Evolutionary conservation across 1,140 invertebrate genomes (phyloP), one percentile per base, ranked within the genome.

Genomic region (Procambarus virginalis): DNA sequence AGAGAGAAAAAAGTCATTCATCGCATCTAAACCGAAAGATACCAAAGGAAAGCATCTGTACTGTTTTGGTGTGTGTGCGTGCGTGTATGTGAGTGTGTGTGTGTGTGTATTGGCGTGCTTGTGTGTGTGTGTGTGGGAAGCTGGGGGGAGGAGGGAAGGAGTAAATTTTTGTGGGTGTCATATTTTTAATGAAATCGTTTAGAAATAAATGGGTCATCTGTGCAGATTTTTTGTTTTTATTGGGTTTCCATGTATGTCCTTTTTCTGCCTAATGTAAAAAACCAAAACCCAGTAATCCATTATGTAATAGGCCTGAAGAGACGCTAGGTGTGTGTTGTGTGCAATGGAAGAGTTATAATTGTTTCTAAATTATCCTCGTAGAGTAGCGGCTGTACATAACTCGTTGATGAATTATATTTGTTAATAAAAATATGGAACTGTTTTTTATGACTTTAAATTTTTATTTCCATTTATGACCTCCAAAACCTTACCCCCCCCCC

Each of bases 361-460:
- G 55, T 89, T 89, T 89, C 64, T 89, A 89, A 89, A 81, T 84
- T 89, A 84, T 89, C 80, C 75, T 77, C 73, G 80, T 84, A 84
- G 87, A 78, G 14, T 14, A 17, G 81, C 81, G 81, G 78, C 46
- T 89, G 87, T 89, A 89, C 34, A 89, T 89, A 89, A 89, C 80
- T 73, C 70, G 87, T 89, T 89, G 81, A 89, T 84, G 84, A 78
- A 89, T 89, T 89, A 89, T 89, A 89, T 89, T 89, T 89, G 87
- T 89, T 89, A 89, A 89, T 89, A 89, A 89, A 89, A 89, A 70
- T 60, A 55, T n/a, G 78, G 87, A 89, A 84, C 80, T 89, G 87
- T 84, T 89, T 48, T 20, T 9, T 2, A 20, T 49, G 77, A 12
- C 20, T 76, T 89, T 77, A n/a, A 22, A 76, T 77, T 60, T 20